Evolutionary conservation across 2,888 invertebrate genomes (phyloP).

Genomic region (Hydropsyche betteni): DNA sequence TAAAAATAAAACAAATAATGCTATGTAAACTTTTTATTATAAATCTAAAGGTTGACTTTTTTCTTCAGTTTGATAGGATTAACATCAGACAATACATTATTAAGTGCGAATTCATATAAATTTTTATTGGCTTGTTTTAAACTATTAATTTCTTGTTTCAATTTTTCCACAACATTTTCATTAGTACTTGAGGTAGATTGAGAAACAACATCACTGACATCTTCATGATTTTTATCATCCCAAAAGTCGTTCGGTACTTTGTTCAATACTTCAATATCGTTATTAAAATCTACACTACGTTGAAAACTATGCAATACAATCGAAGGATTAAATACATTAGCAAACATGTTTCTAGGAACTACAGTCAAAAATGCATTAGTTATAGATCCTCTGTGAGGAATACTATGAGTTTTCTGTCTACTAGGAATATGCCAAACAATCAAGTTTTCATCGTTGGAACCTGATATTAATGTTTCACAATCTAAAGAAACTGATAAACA

Average conservation of each 20-base stretch:
- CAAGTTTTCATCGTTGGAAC: conserved; percentile 77
- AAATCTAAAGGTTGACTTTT: no score
- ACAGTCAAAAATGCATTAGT: conserved; percentile 75
- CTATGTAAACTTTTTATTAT: no score
- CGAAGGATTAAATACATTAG: conserved; percentile 67
- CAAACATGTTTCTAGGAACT: conserved; percentile 69
- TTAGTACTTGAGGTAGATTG: conserved; percentile 55
- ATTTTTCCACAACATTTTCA: conserved; percentile 53
- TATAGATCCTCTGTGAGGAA: conserved; percentile 78
- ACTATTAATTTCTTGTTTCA: conserved; percentile 65
- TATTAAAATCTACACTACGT: conserved; percentile 68
- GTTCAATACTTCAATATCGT: conserved; percentile 61
- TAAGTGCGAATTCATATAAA: conserved; percentile 66
- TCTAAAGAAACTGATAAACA: conserved; percentile 78
- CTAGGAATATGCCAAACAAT: conserved; percentile 85
- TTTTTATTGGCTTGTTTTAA: conserved; percentile 68
- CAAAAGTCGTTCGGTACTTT: conserved; percentile 62
- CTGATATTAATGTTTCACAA: conserved; percentile 78
- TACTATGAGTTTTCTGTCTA: conserved; percentile 74
- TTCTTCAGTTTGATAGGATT: neutral
- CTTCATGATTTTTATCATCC: conserved; percentile 52
- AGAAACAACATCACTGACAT: conserved; percentile 48
- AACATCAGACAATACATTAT: conserved; percentile 58
- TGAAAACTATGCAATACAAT: conserved; percentile 71
- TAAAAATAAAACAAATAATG: no score